Base-by-base conservation (phyloP, 2,888 invertebrate genomes). In the Congeria kusceri region DNA sequence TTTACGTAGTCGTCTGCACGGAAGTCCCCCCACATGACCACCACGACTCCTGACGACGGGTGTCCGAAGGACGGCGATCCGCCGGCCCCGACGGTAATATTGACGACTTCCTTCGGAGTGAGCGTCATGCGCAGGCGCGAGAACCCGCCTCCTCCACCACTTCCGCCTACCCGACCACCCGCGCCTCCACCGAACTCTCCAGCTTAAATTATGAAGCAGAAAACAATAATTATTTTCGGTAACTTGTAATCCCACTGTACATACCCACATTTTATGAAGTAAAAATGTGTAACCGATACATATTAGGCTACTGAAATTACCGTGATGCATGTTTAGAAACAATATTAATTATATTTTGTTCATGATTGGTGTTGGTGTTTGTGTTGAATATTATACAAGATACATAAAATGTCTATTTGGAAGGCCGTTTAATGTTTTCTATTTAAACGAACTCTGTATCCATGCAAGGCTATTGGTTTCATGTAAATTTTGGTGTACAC, bases 171-270 rank as follows among this genome's bases (percentile, higher is more conserved):
- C 13, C 67, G 63, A 18, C 72, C 39, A 11, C 80, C 83, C 0
- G 80, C 80, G 3, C 83, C 83, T 25, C 83, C 83, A 15, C 83
- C 83, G 61, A 80, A 83, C 4, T 67, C 49, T 1, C 83, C 83
- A 27, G 80, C 83, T 83, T 59, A 1, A 75, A 72, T 77, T 9
- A 18, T 49, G 53, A 9, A 18, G 9, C 9, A 44, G 20, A 23
- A 53, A 25, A 20, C 20, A 1, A 5, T 15, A 53, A 53, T 4
- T 9, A 53, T 20, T 53, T 20, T 53, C 25, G n/a, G 53, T 23
- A 11, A 53, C 5, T 5, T 11, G 1, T 39, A 39, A 39, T 39
- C 5, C 3, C n/a, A n/a, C n/a, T n/a, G n/a, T n/a, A n/a, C n/a
- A n/a, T n/a, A n/a, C n/a, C n/a, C n/a, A n/a, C n/a, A n/a, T n/a